These are phyloP conservation scores for Psilopsiagon aurifrons DNA, from an alignment of 2,113 vertebrate species.

Conservation along the genomic window DNA sequence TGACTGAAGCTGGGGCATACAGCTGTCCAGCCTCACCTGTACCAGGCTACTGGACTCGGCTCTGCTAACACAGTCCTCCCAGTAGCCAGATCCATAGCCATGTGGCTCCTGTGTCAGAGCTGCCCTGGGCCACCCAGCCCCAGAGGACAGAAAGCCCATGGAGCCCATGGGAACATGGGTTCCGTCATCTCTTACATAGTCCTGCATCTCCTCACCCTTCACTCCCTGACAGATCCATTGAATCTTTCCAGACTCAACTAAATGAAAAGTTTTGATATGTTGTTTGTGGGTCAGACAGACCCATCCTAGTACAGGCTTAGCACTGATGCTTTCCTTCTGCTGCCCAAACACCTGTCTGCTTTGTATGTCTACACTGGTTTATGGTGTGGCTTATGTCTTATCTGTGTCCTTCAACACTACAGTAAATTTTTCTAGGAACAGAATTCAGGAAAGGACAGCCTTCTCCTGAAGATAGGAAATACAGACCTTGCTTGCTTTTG, in stretches of 20 bases:
- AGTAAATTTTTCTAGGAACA: not conserved
- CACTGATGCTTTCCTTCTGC: not conserved
- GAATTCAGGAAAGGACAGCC: not conserved
- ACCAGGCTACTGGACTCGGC: not conserved
- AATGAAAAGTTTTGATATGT: not conserved
- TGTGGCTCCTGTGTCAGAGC: rapidly evolving
- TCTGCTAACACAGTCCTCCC: not conserved
- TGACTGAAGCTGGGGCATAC: not conserved
- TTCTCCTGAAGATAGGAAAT: not conserved
- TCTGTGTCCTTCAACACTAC: not conserved
- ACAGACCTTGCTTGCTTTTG: not conserved
- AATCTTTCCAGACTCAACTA: not conserved
- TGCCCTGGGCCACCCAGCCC: not conserved
- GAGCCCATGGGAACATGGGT: rapidly evolving
- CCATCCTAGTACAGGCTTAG: not conserved
- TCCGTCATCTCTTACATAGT: not conserved
- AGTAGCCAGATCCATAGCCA: rapidly evolving
- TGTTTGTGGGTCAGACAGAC: not conserved
- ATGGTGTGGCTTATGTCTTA: not conserved
- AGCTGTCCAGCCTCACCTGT: not conserved
- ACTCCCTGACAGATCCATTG: not conserved
- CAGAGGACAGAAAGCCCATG: rapidly evolving
- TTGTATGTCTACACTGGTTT: not conserved
- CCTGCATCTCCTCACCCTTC: not conserved
- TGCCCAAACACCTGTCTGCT: not conserved